A percentile compares a stretch with the other conserved stretches of the same genome.
Conservation (phyloP, 2,113 vertebrate species). For the Scomber scombrus region DNA sequence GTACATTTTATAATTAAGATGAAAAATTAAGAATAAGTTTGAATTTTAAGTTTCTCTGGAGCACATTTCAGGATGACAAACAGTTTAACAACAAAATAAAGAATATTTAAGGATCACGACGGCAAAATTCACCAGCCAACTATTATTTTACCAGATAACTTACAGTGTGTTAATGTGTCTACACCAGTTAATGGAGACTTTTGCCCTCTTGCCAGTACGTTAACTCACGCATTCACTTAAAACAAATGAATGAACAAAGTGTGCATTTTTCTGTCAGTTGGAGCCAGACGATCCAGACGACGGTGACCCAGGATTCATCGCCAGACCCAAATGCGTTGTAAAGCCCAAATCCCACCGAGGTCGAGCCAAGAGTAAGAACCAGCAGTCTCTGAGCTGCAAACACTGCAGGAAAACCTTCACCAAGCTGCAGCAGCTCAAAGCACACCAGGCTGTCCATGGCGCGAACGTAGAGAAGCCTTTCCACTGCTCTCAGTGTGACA, state of each 20-base stretch:
- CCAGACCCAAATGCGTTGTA: slow-evolving; percentile 20
- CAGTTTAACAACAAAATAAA: too few relatives aligned
- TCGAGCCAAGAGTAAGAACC: slow-evolving; percentile 9
- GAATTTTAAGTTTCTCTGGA: too few relatives aligned
- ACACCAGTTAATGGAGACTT: background rate
- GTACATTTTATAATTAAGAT: too few relatives aligned
- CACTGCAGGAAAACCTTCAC: slow-evolving; percentile 78
- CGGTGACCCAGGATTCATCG: background rate
- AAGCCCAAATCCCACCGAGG: slow-evolving; percentile 47
- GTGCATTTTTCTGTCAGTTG: slow-evolving; percentile 6
- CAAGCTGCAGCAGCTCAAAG: slow-evolving; percentile 76
- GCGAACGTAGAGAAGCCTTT: slow-evolving; percentile 65
- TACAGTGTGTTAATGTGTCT: too few relatives aligned
- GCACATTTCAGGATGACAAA: too few relatives aligned
- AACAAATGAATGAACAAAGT: accelerated
- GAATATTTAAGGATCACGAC: too few relatives aligned
- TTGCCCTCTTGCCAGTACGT: background rate
- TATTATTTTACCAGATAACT: too few relatives aligned
- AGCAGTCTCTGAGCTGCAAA: slow-evolving; percentile 73
- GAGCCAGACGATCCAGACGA: slow-evolving; percentile 47
- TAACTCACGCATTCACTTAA: too few relatives aligned
- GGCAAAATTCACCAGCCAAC: too few relatives aligned
- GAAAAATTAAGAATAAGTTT: too few relatives aligned
- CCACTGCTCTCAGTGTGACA: slow-evolving; percentile 70
- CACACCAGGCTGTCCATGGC: slow-evolving; percentile 73